Base-by-base conservation (phyloP, 2,797 vertebrate genomes). In the Periophthalmus magnuspinnatus region DNA sequence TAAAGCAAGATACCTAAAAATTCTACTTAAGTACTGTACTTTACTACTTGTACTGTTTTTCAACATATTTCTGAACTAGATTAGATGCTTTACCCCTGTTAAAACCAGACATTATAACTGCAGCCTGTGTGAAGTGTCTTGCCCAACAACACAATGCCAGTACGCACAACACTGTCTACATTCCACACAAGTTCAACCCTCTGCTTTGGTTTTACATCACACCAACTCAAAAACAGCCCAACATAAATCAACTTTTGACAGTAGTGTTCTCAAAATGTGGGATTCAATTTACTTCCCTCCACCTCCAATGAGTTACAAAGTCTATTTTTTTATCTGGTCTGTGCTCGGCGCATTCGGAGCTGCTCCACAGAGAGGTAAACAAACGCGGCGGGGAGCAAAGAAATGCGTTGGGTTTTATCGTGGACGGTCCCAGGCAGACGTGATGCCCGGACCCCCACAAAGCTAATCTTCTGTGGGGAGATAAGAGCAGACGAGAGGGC, bases 391-490 rank as follows among this genome's bases (percentile, higher is more conserved):
- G 71, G 70, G 63, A 75, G 70, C 63, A 71, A 68, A 67, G 85
- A 78, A 67, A 76, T 72, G 72, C 78, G 70, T 34, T 45, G 41
- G 79, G 65, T 81, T 82, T 72, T 85, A 67, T 62, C 83, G 4
- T 45, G 41, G 41, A 45, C 13, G 3, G 41, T 45, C 41, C 41
- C 41, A 5, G 41, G 67, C 34, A 82, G 70, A 24, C 80, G 82
- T 84, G 79, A 73, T 79, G 78, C 65, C 34, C 68, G 28, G 81
- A 84, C 84, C 79, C 78, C 75, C 64, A 84, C 69, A 91, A 90
- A 87, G 80, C 78, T 86, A 89, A 91, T 92, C 91, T 92, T 76
- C 81, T 85, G 80, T 84, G 75, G 82, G 76, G 66, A 80, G 91
- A 92, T 92, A 92, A 92, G 86, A 84, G 85, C 76, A 5, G 13